phyloP scores from a whole-genome alignment of 1,140 invertebrate species.

The Leptinotarsa texana region DNA sequence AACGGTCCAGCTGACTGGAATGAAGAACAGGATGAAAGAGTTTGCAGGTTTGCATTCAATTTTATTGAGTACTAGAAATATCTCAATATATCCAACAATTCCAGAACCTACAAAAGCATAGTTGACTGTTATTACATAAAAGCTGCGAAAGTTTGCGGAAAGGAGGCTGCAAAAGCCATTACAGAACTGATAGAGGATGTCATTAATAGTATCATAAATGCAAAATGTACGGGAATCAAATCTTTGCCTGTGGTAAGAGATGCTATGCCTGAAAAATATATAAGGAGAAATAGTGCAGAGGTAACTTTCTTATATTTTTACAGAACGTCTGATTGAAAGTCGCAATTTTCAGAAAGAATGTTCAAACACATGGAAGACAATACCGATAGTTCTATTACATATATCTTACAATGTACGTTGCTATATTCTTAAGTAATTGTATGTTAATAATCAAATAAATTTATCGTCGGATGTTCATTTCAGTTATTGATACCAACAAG shows the following conservation, averaged over 20 bases:
- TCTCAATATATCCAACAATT: conserved; percentile 20
- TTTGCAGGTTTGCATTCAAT: conserved; percentile 41
- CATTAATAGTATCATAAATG: conserved; percentile 46
- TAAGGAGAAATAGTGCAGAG: conserved; percentile 25
- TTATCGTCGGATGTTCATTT: too few relatives aligned
- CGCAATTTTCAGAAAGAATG: not conserved
- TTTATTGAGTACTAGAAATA: not conserved
- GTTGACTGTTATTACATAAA: conserved; percentile 53
- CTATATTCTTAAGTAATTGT: too few relatives aligned
- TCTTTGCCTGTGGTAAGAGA: conserved; percentile 36
- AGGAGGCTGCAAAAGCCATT: conserved; percentile 46
- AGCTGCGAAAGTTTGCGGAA: conserved; percentile 51
- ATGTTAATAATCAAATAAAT: too few relatives aligned
- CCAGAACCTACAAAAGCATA: conserved; percentile 50
- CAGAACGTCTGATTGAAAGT: not conserved
- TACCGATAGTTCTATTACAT: too few relatives aligned
- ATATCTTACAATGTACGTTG: too few relatives aligned
- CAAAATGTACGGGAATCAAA: conserved; percentile 53
- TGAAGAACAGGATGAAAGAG: conserved; percentile 40
- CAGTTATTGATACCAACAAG: too few relatives aligned
- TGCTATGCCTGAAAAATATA: conserved; percentile 44
- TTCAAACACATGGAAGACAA: too few relatives aligned
- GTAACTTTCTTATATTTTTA: not conserved
- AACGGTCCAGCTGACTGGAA: conserved; percentile 52
- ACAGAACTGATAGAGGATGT: conserved; percentile 46